These are phyloP conservation scores for Mesorhabditis spiculigera DNA, from an alignment of 2,888 invertebrate species.

Conservation along the genomic window DNA sequence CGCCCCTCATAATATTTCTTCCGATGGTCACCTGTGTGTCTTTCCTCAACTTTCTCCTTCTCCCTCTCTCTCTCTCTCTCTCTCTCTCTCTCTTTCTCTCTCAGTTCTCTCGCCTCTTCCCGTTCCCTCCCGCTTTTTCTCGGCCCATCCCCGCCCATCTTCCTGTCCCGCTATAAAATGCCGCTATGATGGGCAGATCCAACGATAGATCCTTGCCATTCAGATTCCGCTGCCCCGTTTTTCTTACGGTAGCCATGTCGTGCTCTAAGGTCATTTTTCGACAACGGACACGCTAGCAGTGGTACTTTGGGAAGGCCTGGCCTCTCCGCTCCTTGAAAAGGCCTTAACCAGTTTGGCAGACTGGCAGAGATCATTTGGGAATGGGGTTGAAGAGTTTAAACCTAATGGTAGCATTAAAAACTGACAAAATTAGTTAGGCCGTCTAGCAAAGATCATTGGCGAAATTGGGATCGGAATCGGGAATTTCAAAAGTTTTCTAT, in stretches of 20 bases:
- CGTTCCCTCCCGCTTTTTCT: background rate
- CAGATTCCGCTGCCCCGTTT: background rate
- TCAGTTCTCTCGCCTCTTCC: background rate
- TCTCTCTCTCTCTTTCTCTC: background rate
- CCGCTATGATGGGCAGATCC: background rate
- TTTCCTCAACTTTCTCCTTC: background rate
- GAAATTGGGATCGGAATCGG: too few relatives aligned
- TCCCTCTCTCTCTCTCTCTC: background rate
- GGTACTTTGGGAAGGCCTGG: background rate
- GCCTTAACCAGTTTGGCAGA: background rate
- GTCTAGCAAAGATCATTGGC: too few relatives aligned
- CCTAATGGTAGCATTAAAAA: too few relatives aligned
- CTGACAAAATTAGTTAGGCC: too few relatives aligned
- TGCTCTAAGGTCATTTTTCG: background rate
- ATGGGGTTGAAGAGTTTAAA: too few relatives aligned
- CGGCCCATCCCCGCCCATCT: background rate
- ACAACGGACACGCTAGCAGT: too few relatives aligned
- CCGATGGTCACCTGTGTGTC: background rate
- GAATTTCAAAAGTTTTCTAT: too few relatives aligned
- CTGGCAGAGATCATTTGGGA: too few relatives aligned
- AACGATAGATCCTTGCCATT: background rate
- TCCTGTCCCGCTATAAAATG: background rate
- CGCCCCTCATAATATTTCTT: background rate
- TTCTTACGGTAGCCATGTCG: background rate
- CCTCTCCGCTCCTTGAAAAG: background rate